These are phyloP conservation scores for Gavialis gangeticus DNA, from an alignment of 2,113 vertebrate genomes.

Conservation along the genomic window DNA sequence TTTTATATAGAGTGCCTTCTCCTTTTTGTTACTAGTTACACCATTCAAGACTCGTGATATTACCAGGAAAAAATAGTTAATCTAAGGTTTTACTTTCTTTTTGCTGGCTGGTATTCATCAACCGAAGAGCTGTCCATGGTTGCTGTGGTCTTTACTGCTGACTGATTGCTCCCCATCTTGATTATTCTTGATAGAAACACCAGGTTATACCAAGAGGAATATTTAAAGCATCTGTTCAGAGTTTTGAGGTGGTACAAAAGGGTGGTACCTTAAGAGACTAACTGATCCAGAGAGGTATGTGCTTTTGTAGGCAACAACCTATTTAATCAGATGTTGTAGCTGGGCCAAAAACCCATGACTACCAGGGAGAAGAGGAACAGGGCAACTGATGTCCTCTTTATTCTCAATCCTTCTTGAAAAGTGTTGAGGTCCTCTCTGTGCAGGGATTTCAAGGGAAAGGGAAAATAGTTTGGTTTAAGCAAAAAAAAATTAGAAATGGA, in stretches of 20 bases:
- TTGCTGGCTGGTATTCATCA: background rate
- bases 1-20: background rate
- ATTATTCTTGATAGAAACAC: no score
- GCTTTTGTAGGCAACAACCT: no score
- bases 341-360: no score
- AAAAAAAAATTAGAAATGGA: no score
- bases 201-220: background rate
- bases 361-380: no score
- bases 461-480: no score
- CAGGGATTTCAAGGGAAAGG: background rate
- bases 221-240: background rate
- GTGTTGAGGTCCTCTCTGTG: background rate
- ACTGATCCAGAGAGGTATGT: no score
- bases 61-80: background rate
- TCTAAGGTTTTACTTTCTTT: background rate
- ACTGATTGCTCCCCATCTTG: no score
- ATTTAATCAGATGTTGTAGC: no score
- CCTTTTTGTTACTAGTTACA: background rate
- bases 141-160: background rate
- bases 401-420: background rate
- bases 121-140: background rate
- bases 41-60: background rate
- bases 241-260: background rate
- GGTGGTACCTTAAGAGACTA: no score
- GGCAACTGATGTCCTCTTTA: background rate